Evolutionary conservation across 1,140 invertebrate genomes (phyloP), one percentile per base, ranked within the genome.

Genomic region (Melipona quadrifasciata): DNA sequence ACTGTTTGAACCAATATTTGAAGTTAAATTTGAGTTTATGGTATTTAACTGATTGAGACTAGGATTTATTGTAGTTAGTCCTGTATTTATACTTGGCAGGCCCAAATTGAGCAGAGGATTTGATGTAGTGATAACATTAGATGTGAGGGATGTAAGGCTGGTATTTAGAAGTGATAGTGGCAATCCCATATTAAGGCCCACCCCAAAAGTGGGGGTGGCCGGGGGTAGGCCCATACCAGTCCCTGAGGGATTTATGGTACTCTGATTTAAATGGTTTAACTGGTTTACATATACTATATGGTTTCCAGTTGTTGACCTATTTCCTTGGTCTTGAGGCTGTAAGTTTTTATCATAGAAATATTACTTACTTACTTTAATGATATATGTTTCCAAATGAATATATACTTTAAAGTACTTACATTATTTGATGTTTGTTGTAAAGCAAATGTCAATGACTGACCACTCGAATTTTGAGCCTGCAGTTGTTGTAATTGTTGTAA

Each of bases 401-500:
- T 16, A 55, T 34, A 39, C 47, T 34, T 51, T 57, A 72, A 72
- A 73, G 67, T 75, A 91, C 92, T 93, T 86, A 94, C 93, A 86
- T 92, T 94, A 80, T 87, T 91, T 57, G 94, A 92, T 86, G 94
- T 92, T 87, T 95, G 95, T 86, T 95, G 95, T 88, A 95, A 91
- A 88, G 95, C 94, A 91, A 95, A 95, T 57, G 95, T 95, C 55
- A 95, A 90, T 75, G 94, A 94, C 76, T 95, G 95, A 53, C 93
- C 93, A 89, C 94, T 93, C 64, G 94, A 93, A 89, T 93, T 95
- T 84, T 95, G 94, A 84, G 94, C 93, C 87, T 95, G 95, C 72
- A 95, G 90, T 88, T 95, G 95, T 89, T 95, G 95, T 80, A 95
- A 91, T 72, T 95, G 95, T 90, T 95, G 95, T 87, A 95, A 92